A percentile compares a stretch with the other conserved stretches of the same genome.
Conservation (phyloP, 2,113 vertebrate genomes). For the Fregetta grallaria region DNA sequence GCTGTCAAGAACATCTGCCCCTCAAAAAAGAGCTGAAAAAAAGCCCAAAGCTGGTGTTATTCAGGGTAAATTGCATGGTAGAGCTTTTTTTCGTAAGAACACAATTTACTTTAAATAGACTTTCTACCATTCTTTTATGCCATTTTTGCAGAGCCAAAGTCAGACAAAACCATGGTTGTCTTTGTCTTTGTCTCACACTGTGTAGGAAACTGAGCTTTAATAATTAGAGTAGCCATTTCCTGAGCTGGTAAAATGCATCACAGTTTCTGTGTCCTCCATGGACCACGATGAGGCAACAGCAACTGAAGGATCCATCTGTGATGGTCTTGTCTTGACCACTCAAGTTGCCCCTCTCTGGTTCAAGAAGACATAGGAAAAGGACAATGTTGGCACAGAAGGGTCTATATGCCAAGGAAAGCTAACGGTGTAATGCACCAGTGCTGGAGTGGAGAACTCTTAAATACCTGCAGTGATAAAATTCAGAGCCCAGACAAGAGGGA, state of each 20-base stretch:
- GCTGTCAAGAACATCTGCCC: neutral
- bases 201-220: neutral
- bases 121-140: neutral
- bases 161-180: neutral
- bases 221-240: neutral
- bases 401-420: neutral
- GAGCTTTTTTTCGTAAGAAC: neutral
- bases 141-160: neutral
- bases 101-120: neutral
- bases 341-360: neutral
- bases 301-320: neutral
- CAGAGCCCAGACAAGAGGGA: neutral
- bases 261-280: neutral
- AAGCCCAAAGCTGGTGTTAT: neutral
- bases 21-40: neutral
- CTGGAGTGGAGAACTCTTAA: neutral
- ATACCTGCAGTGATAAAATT: neutral
- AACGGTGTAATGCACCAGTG: neutral
- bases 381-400: neutral
- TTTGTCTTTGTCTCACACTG: neutral
- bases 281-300: neutral
- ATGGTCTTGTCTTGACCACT: neutral
- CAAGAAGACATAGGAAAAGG: neutral
- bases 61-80: neutral
- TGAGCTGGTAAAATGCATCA: neutral